phyloP scores from a whole-genome alignment of 2,113 vertebrate species.

The Todiramphus chloris region DNA sequence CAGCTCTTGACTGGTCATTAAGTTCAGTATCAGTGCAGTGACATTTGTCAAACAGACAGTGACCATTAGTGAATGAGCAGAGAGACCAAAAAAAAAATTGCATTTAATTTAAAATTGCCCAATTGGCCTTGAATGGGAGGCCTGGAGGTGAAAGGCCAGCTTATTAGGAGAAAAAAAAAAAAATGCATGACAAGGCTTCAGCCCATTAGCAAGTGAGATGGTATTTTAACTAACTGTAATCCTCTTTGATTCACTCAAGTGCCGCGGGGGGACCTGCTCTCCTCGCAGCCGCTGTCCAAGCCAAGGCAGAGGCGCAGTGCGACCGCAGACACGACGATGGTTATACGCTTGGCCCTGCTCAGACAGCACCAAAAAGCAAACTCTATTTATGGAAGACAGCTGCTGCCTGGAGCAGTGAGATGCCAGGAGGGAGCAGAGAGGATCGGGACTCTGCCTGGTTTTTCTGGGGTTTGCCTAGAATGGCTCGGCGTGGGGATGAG shows the following conservation, averaged over 20 bases:
- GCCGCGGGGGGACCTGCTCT: not conserved
- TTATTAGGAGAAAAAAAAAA: slow-evolving; percentile 2
- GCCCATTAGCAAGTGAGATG: not conserved
- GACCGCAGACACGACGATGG: accelerated
- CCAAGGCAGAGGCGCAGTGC: not conserved
- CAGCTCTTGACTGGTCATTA: slow-evolving; percentile 33
- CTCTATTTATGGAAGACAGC: not conserved
- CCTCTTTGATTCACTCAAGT: not conserved
- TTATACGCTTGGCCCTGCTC: not conserved
- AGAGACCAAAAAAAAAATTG: slow-evolving; percentile 6
- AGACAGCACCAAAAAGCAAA: not conserved
- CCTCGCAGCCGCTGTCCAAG: not conserved
- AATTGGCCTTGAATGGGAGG: slow-evolving; percentile 36
- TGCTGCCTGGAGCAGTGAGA: accelerated
- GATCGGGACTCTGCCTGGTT: not conserved
- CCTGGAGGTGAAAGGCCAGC: slow-evolving; percentile 52
- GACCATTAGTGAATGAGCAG: slow-evolving; percentile 38
- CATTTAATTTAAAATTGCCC: slow-evolving; percentile 52
- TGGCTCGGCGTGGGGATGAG: accelerated
- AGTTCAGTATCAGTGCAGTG: not conserved
- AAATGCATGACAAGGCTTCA: not conserved
- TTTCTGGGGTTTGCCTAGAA: not conserved
- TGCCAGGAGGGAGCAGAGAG: not conserved
- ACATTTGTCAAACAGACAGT: slow-evolving; percentile 57
- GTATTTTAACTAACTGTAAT: slow-evolving; percentile 19